Base-by-base conservation (phyloP, 1,140 invertebrate species). In the Anastrepha obliqua region DNA sequence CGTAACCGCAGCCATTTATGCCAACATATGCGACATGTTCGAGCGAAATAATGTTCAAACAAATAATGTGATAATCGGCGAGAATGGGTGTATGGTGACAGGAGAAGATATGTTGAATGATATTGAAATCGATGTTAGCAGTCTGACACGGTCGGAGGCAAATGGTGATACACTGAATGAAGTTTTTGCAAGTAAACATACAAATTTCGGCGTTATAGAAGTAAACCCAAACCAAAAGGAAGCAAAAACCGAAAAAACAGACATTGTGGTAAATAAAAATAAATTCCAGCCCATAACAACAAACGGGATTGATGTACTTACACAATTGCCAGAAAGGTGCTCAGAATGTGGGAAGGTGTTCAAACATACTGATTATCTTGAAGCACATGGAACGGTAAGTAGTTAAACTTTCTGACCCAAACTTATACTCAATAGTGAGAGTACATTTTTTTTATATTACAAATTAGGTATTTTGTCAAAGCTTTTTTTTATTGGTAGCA, bases 111-210 rank as follows among this genome's bases (percentile, higher is more conserved):
- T 89, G 11, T 67, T 89, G 29, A 89, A 89, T 85, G 88, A 89
- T 51, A 74, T 89, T 8, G 88, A 86, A 70, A 89, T 89, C 17
- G 88, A 89, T 87, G 88, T 89, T 39, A 89, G 88, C 17, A 89
- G 87, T 65, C 51, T 89, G 15, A 89, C 88, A 15, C 65, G 88
- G 11, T 89, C 88, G 2, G 88, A 89, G 17, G 88, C 88, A 1
- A 85, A 85, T 78, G 88, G 87, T 7, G 70, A 86, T 51, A 86
- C 88, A 60, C 42, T 89, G 6, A 86, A 70, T 51, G 88, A 89
- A n/a, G 86, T 88, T 11, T 70, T 87, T 29, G 47, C 62, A 20
- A 51, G 4, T 17, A 86, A 81, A 51, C 55, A 81, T 15, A 29
- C 47, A 58, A 51, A 81, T 9, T 11, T 55, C 1, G 5, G 20